Percentiles rank a stretch among this genome's conserved stretches.
Conservation (phyloP, 2,888 invertebrate genomes). For the Agapostemon virescens region DNA sequence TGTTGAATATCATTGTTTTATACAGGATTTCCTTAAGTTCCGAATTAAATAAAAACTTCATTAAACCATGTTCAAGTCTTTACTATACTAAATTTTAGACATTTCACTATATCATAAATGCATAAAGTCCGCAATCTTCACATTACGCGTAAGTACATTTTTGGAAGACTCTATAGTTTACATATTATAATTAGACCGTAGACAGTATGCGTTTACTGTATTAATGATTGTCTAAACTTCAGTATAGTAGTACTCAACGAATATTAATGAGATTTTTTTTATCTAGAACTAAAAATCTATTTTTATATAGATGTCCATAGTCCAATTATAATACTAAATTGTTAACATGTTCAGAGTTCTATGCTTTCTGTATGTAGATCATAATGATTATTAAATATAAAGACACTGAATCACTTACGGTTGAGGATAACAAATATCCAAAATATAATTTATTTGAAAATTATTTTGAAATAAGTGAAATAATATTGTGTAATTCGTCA, state of each 20-base stretch:
- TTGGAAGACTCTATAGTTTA: slow-evolving; percentile 39
- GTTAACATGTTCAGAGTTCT: not conserved
- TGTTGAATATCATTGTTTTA: not conserved
- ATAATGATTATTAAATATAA: not conserved
- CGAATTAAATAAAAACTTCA: not conserved
- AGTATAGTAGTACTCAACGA: not conserved
- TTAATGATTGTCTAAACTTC: not conserved
- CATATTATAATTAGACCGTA: slow-evolving; percentile 4
- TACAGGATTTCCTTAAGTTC: not conserved
- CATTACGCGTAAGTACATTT: slow-evolving; percentile 26
- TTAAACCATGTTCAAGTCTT: not conserved
- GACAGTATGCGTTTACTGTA: not conserved
- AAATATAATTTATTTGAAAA: not conserved
- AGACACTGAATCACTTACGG: not conserved
- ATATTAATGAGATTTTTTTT: not conserved
- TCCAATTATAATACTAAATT: slow-evolving; percentile 13
- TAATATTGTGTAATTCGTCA: not conserved
- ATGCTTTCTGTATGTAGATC: not conserved
- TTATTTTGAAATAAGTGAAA: not conserved
- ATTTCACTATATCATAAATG: not conserved
- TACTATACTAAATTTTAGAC: not conserved
- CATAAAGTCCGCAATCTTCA: not conserved
- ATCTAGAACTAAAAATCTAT: not conserved
- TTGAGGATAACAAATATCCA: not conserved
- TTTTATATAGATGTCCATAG: not conserved